Conservation (phyloP, 2,113 vertebrate species). For the Nycticorax nycticorax region DNA sequence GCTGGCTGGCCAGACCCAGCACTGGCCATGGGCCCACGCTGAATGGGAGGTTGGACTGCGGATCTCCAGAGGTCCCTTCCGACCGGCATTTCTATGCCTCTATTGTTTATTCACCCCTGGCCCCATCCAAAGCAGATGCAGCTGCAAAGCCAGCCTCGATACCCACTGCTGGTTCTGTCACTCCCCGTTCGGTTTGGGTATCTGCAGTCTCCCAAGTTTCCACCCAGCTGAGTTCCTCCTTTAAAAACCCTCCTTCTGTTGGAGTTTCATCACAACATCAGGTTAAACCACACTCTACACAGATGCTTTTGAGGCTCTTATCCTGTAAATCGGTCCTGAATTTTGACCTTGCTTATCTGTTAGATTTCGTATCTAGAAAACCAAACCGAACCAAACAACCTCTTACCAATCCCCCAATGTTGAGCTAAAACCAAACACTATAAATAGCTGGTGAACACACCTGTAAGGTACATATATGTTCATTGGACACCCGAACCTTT, state of each 20-base stretch:
- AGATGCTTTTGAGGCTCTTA: not conserved
- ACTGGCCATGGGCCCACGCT: accelerated
- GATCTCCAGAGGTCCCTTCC: not conserved
- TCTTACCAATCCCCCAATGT: not conserved
- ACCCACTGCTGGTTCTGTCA: not conserved
- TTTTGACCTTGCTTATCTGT: not conserved
- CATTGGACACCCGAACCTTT: not conserved
- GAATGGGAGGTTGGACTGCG: accelerated
- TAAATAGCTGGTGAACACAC: not conserved
- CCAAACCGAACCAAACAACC: not conserved
- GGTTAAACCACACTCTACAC: not conserved
- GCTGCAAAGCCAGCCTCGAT: not conserved
- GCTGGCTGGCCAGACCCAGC: not conserved
- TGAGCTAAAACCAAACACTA: not conserved
- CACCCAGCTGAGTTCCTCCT: not conserved
- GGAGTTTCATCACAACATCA: not conserved
- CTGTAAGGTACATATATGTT: not conserved
- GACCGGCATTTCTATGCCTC: not conserved
- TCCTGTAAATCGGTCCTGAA: not conserved
- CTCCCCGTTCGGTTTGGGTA: accelerated
- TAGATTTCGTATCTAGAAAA: not conserved
- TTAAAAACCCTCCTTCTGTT: not conserved
- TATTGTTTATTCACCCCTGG: not conserved
- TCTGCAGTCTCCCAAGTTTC: not conserved
- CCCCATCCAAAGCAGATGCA: not conserved